These are phyloP conservation scores for Xenopus tropicalis DNA, from an alignment of 2,113 vertebrate genomes.

Conservation along the genomic window DNA sequence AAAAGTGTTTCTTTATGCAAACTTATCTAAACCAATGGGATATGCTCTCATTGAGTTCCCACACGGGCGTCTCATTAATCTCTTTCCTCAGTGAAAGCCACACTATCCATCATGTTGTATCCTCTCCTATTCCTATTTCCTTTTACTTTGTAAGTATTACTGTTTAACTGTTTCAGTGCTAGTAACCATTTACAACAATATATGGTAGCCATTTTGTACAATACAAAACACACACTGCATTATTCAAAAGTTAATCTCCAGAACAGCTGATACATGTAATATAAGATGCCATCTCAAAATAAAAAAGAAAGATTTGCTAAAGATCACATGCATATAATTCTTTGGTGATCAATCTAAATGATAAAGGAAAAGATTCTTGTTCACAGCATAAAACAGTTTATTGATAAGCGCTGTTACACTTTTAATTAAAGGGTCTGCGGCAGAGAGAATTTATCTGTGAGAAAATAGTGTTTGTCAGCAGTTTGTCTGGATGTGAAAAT, in stretches of 20 bases:
- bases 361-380: not conserved
- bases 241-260: conserved; percentile 5
- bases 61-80: too few relatives aligned
- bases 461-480: conserved; percentile 19
- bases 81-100: too few relatives aligned
- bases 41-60: too few relatives aligned
- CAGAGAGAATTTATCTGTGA: not conserved
- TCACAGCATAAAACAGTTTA: conserved; percentile 2
- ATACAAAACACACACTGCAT: not conserved
- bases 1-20: too few relatives aligned
- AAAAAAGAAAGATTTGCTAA: not conserved
- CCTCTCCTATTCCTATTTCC: too few relatives aligned
- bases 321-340: not conserved
- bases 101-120: too few relatives aligned
- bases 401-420: conserved; percentile 15
- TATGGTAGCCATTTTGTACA: too few relatives aligned
- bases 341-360: not conserved
- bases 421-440: conserved; percentile 24
- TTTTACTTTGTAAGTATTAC: too few relatives aligned
- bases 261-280: not conserved
- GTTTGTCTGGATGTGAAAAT: not conserved
- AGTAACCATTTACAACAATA: too few relatives aligned
- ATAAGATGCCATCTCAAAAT: conserved; percentile 1
- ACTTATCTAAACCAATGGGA: too few relatives aligned
- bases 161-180: too few relatives aligned